Evolutionary conservation across 2,888 invertebrate genomes (phyloP).

Genomic region (Pyrrhia umbra): DNA sequence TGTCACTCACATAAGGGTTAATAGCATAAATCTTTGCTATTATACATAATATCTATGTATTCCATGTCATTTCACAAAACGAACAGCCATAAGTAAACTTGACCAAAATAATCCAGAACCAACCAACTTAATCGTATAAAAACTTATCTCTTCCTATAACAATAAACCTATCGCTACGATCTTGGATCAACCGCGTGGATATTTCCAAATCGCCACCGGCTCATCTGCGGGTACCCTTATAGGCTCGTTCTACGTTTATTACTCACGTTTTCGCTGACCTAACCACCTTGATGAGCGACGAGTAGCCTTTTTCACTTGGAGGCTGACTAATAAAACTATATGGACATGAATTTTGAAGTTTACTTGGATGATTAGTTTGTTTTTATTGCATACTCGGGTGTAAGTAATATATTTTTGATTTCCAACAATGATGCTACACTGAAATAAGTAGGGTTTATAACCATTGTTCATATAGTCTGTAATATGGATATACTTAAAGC

Average conservation of each 20-base stretch:
- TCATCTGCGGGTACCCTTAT: constrained; percentile 61
- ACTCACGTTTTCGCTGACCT: constrained; percentile 70
- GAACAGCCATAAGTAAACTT: neutral
- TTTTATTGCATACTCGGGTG: neutral
- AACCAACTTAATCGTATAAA: constrained; percentile 12
- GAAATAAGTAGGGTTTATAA: too few species aligned
- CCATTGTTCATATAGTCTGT: too few species aligned
- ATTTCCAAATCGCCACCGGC: constrained; percentile 39
- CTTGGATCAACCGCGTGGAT: constrained; percentile 31
- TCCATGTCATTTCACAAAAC: neutral
- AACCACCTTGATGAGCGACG: constrained; percentile 63
- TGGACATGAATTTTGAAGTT: constrained; percentile 14
- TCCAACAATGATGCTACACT: too few species aligned
- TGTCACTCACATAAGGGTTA: too few species aligned
- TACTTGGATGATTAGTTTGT: constrained; percentile 10
- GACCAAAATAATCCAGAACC: constrained; percentile 8
- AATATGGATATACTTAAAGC: too few species aligned
- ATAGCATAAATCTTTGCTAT: too few species aligned
- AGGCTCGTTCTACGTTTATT: constrained; percentile 65
- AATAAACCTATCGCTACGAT: constrained; percentile 32
- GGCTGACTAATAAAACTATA: constrained; percentile 46
- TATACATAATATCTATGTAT: too few species aligned
- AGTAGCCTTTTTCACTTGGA: constrained; percentile 57
- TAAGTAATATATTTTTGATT: neutral
- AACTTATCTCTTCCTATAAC: constrained; percentile 23